Evolutionary conservation across 35 echinoderm and acorn worm species (phyloP).

Genomic region (Apostichopus japonicus): DNA sequence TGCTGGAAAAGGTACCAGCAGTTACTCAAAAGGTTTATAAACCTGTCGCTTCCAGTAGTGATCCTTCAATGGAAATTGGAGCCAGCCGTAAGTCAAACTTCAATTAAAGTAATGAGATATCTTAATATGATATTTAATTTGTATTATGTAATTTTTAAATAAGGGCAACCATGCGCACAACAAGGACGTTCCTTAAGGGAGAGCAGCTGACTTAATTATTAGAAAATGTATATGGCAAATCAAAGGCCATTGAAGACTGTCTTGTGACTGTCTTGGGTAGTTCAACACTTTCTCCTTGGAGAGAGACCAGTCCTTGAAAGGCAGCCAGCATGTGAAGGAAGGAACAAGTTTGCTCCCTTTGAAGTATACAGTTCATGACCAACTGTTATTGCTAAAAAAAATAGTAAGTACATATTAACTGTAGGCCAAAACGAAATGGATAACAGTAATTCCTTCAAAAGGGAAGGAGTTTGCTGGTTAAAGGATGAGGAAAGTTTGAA

Average conservation of each 20-base stretch:
- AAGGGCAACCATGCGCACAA: no score
- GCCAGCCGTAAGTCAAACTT: no score
- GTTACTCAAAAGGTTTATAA: no score
- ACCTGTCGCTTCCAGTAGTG: no score
- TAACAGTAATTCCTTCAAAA: slow-evolving; percentile 1
- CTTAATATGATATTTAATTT: no score
- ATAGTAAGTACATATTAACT: slow-evolving; percentile 4
- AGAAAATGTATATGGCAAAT: no score
- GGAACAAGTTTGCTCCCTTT: neutral
- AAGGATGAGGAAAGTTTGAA: neutral
- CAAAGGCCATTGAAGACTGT: slow-evolving; percentile 12
- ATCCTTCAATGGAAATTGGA: no score
- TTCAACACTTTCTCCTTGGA: neutral
- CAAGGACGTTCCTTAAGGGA: no score
- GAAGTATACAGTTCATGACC: neutral
- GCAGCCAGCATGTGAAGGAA: slow-evolving; percentile 1
- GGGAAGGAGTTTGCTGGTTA: slow-evolving; percentile 34
- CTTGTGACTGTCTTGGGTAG: slow-evolving; percentile 49
- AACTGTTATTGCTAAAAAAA: slow-evolving; percentile 13
- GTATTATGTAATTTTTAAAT: no score
- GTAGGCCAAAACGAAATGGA: neutral
- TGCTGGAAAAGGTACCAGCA: no score
- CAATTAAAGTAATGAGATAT: no score
- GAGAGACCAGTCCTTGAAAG: neutral
- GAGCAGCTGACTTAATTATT: no score